Percentiles rank a stretch among this genome's conserved stretches.
These are phyloP conservation scores for Leuctra nigra DNA, from an alignment of 2,888 invertebrate species.

Conservation along the genomic window DNA sequence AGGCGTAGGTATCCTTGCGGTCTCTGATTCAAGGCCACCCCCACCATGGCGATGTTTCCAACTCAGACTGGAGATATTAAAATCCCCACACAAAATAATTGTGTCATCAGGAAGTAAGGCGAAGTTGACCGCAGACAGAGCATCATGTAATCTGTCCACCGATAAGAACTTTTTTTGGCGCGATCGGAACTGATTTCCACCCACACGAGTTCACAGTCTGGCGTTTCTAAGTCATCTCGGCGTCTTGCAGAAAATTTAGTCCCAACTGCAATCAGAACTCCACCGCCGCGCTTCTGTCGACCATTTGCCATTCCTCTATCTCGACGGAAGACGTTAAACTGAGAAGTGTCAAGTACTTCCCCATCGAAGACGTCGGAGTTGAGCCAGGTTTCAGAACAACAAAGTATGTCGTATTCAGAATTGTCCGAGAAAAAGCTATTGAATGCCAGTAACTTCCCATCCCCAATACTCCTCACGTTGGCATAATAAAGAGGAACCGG, in stretches of 20 bases:
- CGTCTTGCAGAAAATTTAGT: not conserved
- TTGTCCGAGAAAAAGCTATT: not conserved
- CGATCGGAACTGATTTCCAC: not conserved
- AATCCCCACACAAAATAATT: not conserved
- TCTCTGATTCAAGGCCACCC: not conserved
- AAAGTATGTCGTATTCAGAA: not conserved
- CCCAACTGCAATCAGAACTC: not conserved
- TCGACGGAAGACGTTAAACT: not conserved
- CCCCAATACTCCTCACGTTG: not conserved
- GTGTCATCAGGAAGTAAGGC: not conserved
- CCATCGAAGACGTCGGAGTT: not conserved
- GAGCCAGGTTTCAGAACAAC: not conserved
- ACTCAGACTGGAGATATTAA: not conserved
- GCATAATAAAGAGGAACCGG: not conserved
- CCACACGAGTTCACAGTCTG: not conserved
- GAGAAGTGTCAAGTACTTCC: not conserved
- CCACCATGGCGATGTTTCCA: too few species aligned
- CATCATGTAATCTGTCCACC: not conserved
- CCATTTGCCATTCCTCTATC: not conserved
- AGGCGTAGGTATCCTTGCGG: not conserved
- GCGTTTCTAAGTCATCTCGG: not conserved
- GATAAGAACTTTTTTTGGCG: not conserved
- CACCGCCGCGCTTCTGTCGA: not conserved
- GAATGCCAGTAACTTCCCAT: not conserved
- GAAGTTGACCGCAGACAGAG: not conserved